phyloP scores from a whole-genome alignment of 2,113 vertebrate species.

The Steatornis caripensis region DNA sequence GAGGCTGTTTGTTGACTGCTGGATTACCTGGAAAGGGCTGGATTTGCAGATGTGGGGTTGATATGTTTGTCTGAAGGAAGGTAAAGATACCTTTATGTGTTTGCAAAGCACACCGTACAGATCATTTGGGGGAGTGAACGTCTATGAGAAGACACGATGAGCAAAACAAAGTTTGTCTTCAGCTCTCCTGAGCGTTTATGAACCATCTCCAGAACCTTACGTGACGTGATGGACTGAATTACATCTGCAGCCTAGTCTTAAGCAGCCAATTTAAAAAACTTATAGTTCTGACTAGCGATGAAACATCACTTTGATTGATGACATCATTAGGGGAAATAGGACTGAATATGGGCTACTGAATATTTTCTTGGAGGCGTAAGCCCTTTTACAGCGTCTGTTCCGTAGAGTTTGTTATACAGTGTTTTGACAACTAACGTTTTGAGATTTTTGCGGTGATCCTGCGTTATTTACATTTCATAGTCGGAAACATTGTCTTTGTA shows the following conservation, averaged over 20 bases:
- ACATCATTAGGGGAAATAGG: background rate
- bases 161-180: background rate
- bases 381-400: background rate
- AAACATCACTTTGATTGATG: background rate
- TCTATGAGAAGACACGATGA: background rate
- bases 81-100: fast-evolving
- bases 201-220: background rate
- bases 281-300: background rate
- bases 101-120: background rate
- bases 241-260: background rate
- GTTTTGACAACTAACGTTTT: background rate
- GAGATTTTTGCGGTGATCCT: background rate
- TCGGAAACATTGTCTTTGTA: background rate
- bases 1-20: background rate
- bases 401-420: fast-evolving
- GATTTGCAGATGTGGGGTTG: background rate
- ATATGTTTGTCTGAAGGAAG: background rate
- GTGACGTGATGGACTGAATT: background rate
- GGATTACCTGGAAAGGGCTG: background rate
- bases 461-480: background rate
- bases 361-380: background rate
- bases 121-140: background rate
- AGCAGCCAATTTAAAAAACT: background rate
- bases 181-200: background rate
- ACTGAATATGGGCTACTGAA: background rate